Conservation (phyloP, 2,888 invertebrate species). For the Meteorus colon region DNA sequence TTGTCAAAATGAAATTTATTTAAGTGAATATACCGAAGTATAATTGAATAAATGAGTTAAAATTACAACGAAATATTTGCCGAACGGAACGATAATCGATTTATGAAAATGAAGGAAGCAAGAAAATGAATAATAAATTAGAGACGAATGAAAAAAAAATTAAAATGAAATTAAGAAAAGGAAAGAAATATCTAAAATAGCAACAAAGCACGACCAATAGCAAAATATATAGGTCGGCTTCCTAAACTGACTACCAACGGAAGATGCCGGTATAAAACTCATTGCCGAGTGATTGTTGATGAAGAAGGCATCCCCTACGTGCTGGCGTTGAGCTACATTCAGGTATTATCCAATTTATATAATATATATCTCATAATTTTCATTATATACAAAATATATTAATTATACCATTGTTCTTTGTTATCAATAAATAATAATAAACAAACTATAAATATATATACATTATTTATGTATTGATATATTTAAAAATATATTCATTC, state of each 20-base stretch:
- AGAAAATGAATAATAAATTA: background rate
- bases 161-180: constrained; percentile 32
- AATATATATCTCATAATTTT: constrained; percentile 72
- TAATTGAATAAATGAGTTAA: background rate
- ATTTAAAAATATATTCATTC: constrained; percentile 36
- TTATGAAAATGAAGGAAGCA: background rate
- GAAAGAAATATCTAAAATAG: constrained; percentile 66
- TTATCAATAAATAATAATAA: constrained; percentile 54
- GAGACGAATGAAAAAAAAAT: constrained; percentile 9
- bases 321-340: constrained; percentile 74
- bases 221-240: constrained; percentile 71
- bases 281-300: constrained; percentile 73
- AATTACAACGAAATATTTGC: background rate
- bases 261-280: constrained; percentile 73
- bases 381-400: constrained; percentile 71
- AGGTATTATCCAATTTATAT: constrained; percentile 78
- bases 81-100: background rate
- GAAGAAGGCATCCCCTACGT: constrained; percentile 73
- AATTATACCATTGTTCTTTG: constrained; percentile 67
- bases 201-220: constrained; percentile 72
- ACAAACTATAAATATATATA: constrained; percentile 3
- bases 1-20: background rate
- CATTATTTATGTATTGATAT: constrained; percentile 35
- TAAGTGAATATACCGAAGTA: background rate
- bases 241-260: constrained; percentile 73